A percentile compares a stretch with the other conserved stretches of the same genome.
Evolutionary conservation across 92 coral and sea anemone species (phyloP).

Genomic region (Parazoanthus darwini): DNA sequence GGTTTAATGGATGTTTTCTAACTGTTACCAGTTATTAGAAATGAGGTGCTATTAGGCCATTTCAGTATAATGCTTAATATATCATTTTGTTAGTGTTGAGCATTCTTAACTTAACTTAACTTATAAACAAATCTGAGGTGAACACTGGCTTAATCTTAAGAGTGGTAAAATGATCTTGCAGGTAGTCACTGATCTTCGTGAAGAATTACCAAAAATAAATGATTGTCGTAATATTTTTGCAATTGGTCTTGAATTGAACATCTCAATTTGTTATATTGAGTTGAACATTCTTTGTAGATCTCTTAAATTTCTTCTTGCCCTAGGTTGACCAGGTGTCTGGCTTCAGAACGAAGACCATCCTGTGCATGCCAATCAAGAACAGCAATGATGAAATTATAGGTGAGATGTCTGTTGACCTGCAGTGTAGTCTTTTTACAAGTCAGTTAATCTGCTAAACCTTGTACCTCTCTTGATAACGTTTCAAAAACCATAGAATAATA

Average conservation of each 20-base stretch:
- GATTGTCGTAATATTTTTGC: neutral
- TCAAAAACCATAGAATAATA: neutral
- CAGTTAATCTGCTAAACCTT: neutral
- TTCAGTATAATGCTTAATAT: too few species aligned
- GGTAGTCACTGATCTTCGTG: too few species aligned
- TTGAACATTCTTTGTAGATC: neutral
- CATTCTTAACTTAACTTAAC: too few species aligned
- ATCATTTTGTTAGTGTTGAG: too few species aligned
- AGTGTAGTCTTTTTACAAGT: neutral
- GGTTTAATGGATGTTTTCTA: too few species aligned
- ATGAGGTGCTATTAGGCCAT: too few species aligned
- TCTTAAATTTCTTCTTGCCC: neutral
- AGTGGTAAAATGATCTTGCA: too few species aligned
- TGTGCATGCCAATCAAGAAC: constrained; percentile 98
- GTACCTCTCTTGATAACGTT: neutral
- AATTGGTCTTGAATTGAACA: neutral
- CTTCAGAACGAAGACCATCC: constrained; percentile 84
- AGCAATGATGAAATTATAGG: constrained; percentile 92
- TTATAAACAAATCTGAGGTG: too few species aligned
- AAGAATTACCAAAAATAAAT: too few species aligned
- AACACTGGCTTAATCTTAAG: too few species aligned
- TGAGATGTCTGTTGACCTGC: constrained; percentile 1
- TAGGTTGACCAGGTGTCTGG: constrained; percentile 98
- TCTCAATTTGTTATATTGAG: neutral
- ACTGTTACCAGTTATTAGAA: too few species aligned